Evolutionary conservation across 2,797 vertebrate species (phyloP).

Genomic region (Enteromius trimaculatus): DNA sequence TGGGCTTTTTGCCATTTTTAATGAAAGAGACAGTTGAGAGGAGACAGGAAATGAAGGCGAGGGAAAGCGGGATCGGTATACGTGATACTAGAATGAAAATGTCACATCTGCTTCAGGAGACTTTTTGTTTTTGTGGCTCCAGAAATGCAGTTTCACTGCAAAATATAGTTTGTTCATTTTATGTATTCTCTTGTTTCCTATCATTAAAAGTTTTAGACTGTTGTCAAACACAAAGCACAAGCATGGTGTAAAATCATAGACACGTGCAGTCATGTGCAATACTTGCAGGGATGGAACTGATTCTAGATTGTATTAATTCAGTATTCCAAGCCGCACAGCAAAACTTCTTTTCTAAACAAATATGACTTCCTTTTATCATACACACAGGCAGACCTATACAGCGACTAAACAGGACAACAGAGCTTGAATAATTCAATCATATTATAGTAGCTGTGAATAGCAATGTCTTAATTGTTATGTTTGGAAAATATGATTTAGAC

Average conservation of each 20-base stretch:
- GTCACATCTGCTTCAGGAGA: not conserved
- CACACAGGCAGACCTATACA: not conserved
- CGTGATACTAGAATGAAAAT: slow-evolving; percentile 1
- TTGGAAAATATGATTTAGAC: not conserved
- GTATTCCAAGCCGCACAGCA: slow-evolving; percentile 20
- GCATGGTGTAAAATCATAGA: slow-evolving; percentile 14
- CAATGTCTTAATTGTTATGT: not conserved
- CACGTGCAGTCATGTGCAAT: slow-evolving; percentile 1
- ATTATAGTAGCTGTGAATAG: not conserved
- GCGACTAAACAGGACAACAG: not conserved
- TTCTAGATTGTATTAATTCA: slow-evolving; percentile 19
- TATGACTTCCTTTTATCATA: not conserved
- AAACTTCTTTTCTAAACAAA: not conserved
- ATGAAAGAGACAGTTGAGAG: slow-evolving; percentile 17
- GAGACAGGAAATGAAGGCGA: slow-evolving; percentile 20
- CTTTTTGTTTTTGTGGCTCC: not conserved
- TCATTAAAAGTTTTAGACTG: not conserved
- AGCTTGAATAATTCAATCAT: not conserved
- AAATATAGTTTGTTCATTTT: slow-evolving; percentile 1
- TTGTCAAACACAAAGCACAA: not conserved
- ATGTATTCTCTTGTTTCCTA: not conserved
- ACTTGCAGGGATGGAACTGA: slow-evolving; percentile 10
- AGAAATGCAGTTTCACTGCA: not conserved
- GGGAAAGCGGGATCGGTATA: not conserved
- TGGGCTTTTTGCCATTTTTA: slow-evolving; percentile 30